phyloP scores from a whole-genome alignment of 1,140 invertebrate genomes.

The Sitophilus oryzae region DNA sequence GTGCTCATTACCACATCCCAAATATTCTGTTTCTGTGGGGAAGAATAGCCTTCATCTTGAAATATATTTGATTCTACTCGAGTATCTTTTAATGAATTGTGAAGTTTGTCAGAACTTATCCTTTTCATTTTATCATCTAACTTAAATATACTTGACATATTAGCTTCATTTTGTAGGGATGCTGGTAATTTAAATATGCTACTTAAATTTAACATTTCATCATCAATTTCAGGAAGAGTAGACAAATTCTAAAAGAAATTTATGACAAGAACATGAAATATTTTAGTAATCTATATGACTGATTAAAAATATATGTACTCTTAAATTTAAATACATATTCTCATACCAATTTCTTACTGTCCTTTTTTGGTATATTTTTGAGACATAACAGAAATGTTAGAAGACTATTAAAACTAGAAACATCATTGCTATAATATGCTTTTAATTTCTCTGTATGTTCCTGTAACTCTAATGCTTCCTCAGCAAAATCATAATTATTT shows the following conservation, averaged over 20 bases:
- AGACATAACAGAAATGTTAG: conserved; percentile 34
- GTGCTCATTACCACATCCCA: conserved; percentile 34
- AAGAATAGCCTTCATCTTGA: conserved; percentile 26
- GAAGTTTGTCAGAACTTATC: not conserved
- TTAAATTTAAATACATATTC: conserved; percentile 5
- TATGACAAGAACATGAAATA: not conserved
- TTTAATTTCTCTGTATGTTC: conserved; percentile 23
- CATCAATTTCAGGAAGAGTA: conserved; percentile 23
- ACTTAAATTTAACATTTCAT: conserved; percentile 16
- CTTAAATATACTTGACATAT: conserved; percentile 9
- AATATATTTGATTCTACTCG: no score
- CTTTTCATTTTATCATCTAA: not conserved
- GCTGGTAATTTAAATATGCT: conserved; percentile 8
- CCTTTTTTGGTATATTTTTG: conserved; percentile 27
- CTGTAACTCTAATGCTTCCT: conserved; percentile 30
- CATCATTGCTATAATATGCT: conserved; percentile 19
- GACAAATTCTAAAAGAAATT: conserved; percentile 28
- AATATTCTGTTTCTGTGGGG: conserved; percentile 30
- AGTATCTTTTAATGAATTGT: no score
- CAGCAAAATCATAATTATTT: conserved; percentile 28
- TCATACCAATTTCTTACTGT: conserved; percentile 25
- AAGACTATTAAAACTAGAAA: conserved; percentile 22
- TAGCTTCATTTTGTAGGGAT: not conserved
- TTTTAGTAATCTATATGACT: not conserved
- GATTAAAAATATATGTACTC: not conserved